A percentile compares a stretch with the other conserved stretches of the same genome.
phyloP scores from a whole-genome alignment of 2,888 invertebrate genomes.

The Drosophila lacicola region DNA sequence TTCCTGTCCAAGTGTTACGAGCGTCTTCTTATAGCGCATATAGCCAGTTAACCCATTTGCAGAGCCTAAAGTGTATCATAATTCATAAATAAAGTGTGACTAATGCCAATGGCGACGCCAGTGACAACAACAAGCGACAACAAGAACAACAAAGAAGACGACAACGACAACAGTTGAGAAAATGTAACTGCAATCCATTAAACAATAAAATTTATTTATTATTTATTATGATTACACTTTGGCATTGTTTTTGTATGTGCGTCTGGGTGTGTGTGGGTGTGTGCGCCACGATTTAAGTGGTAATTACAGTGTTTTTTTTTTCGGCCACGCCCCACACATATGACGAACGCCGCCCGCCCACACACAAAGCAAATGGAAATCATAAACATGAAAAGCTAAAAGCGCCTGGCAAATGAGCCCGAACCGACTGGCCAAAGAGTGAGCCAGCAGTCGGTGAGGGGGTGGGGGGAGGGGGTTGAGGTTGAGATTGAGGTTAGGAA shows the following conservation, averaged over 20 bases:
- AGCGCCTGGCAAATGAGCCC: conserved; percentile 74
- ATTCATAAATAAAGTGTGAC: conserved; percentile 82
- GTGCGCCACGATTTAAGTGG: conserved; percentile 70
- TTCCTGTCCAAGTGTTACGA: not conserved
- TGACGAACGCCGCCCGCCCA: conserved; percentile 40
- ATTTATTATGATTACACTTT: conserved; percentile 80
- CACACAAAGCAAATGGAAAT: conserved; percentile 64
- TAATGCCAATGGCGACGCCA: conserved; percentile 68
- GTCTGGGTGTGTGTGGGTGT: conserved; percentile 9
- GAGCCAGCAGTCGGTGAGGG: not conserved
- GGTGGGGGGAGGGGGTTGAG: not conserved
- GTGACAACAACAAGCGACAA: conserved; percentile 28
- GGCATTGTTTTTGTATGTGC: conserved; percentile 49
- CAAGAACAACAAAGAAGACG: conserved; percentile 20
- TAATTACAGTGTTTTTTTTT: conserved; percentile 65
- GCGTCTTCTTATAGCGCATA: conserved; percentile 22
- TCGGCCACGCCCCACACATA: conserved; percentile 52
- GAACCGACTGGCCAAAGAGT: conserved; percentile 36
- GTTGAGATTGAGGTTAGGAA: conserved; percentile 3
- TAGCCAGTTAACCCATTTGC: conserved; percentile 47
- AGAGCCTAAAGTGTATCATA: conserved; percentile 61
- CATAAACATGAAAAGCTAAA: conserved; percentile 77
- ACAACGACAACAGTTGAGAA: conserved; percentile 38
- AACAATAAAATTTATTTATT: conserved; percentile 82
- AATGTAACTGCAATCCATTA: conserved; percentile 80